Evolutionary conservation across 2,113 vertebrate species (phyloP), one percentile per base, ranked within the genome.

Genomic region (Todiramphus chloris): DNA sequence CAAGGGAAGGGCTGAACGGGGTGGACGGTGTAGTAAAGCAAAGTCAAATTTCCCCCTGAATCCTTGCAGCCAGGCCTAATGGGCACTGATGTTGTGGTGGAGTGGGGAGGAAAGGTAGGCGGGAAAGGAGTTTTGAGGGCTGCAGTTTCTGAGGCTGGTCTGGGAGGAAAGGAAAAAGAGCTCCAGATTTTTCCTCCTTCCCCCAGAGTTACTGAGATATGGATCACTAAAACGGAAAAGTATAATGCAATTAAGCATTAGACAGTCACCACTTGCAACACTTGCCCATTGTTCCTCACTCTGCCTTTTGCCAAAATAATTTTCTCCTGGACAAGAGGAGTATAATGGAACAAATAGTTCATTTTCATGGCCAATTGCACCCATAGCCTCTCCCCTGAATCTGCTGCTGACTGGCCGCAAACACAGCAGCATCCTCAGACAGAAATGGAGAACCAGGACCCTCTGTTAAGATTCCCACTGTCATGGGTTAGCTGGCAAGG

Each of bases 281-380:
- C 69, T 94, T 93, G 80, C 12, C 87, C 25, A 63, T 86, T 92
- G 92, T 90, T 93, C 80, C 69, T 81, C 2, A 2, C 67, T 81
- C 66, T 92, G 83, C 86, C 64, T 92, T 83, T 89, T 89, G 80
- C 83, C 69, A 89, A 73, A 89, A 68, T 2, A 28, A 43, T 81
- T 91, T 58, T 95, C 5, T 1, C 72, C 83, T 89, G 93, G 89
- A 82, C 46, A 30, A 76, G 73, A 70, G 74, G 75, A 94, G 80
- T 92, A 19, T 59, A 95, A 93, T 60, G 73, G 80, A 93, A 75
- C 69, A 94, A 96, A 92, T 64, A 97, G 80, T 95, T 94, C 70
- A 63, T 94, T 95, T 95, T 62, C 80, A 62, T 46, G 77, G 53
- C 77, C 86, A 89, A 51, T 76, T 94, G 53, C 76, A 87, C 68